Evolutionary conservation across 2,888 invertebrate genomes (phyloP).

Genomic region (Cabera pusaria): DNA sequence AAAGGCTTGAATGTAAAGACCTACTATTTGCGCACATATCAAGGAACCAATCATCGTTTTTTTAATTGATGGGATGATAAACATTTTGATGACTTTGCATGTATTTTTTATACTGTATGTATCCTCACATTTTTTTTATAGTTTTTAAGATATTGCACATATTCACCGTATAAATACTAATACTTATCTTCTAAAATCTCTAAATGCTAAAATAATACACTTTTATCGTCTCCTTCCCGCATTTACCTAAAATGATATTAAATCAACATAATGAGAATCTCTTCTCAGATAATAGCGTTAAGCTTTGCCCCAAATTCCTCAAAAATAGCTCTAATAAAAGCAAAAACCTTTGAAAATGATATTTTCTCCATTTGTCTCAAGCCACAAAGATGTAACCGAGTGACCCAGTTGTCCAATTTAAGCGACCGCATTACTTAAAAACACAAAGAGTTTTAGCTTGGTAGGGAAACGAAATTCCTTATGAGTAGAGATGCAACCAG

Average conservation of each 20-base stretch:
- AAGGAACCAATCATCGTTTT: too few species aligned
- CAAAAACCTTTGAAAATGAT: slow-evolving; percentile 17
- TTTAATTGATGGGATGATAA: too few species aligned
- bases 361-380: slow-evolving; percentile 23
- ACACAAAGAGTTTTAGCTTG: slow-evolving; percentile 22
- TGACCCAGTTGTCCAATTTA: slow-evolving; percentile 33
- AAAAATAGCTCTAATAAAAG: slow-evolving; percentile 17
- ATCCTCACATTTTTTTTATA: too few species aligned
- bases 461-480: slow-evolving; percentile 15
- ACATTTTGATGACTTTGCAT: too few species aligned
- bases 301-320: slow-evolving; percentile 15
- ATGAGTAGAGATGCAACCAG: slow-evolving; percentile 11
- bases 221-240: too few species aligned
- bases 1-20: too few species aligned
- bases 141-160: too few species aligned
- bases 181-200: too few species aligned
- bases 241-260: slow-evolving; percentile 29
- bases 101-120: too few species aligned
- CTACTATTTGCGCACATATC: too few species aligned
- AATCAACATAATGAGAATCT: slow-evolving; percentile 12
- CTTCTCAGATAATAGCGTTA: slow-evolving; percentile 14
- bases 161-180: too few species aligned
- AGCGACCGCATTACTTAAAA: slow-evolving; percentile 28
- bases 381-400: slow-evolving; percentile 26
- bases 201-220: too few species aligned